Base-by-base conservation (phyloP, 53 echinoderm and acorn worm species). In the Holothuria leucospilota region DNA sequence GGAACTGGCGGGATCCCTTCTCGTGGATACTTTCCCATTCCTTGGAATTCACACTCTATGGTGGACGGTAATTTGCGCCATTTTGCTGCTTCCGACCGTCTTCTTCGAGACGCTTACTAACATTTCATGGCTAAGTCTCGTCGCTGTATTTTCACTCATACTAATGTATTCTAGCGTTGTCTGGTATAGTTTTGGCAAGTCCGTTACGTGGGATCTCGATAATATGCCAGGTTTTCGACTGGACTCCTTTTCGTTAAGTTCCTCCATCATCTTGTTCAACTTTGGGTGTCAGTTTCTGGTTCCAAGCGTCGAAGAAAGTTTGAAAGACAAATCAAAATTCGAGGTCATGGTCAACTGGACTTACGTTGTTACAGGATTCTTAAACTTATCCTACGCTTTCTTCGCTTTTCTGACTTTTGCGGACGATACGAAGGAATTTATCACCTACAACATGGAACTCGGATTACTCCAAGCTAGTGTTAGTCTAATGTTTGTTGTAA, bases 261-360 rank as follows among this genome's bases (percentile, higher is more conserved):
- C 91, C 46, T 93, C 98, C 21, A 93, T 98, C 29, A 95, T 98
- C 38, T 77, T 95, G 16, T 93, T 98, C 71, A 98, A 95, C 82
- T 98, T 98, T 69, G 98, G 98, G 29, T 93, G 95, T 29, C 98
- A 98, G 87, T 98, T 98, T 68, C 79, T 98, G 78, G 95, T 98
- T 90, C 98, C 98, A 1, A 93, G 98, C 29, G 98, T 98, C 42
- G 98, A 98, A 78, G 90, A 95, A 34, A 98, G 98, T 87, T 93
- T 98, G 93, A 81, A 75, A 52, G 83, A 93, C 51, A 85, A 86
- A 9, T 68, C 90, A 18, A 60, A 78, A 20, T 97, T 97, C 56
- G 93, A 94, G 82, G 34, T 49, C 16, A 90, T 98, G 93, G 88
- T 98, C n/a, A 91, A 98, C 82, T 91, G 90, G 24, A 95, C 98